phyloP scores from a whole-genome alignment of 1,140 invertebrate species.

The Microplitis mediator region DNA sequence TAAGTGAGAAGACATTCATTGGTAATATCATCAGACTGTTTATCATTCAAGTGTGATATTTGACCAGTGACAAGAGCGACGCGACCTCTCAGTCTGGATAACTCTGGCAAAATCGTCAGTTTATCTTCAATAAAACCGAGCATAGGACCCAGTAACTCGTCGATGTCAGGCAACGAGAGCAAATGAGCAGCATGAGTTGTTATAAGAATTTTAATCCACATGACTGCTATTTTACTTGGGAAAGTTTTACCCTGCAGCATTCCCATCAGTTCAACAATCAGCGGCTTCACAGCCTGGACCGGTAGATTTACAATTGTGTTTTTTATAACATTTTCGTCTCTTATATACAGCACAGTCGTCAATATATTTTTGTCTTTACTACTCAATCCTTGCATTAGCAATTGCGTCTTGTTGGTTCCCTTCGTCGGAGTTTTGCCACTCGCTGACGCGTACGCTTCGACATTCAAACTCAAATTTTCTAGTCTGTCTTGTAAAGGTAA shows the following conservation, averaged over 20 bases:
- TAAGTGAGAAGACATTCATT: conserved; percentile 63
- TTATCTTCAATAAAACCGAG: conserved; percentile 68
- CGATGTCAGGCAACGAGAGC: conserved; percentile 65
- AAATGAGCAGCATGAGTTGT: conserved; percentile 68
- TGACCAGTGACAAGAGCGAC: conserved; percentile 66
- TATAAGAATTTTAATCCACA: conserved; percentile 66
- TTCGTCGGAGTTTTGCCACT: conserved; percentile 55
- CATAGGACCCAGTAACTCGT: conserved; percentile 64
- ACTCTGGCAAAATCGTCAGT: conserved; percentile 61
- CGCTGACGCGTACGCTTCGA: conserved; percentile 57
- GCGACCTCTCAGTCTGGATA: conserved; percentile 65
- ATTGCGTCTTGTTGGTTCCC: conserved; percentile 72
- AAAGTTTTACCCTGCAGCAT: conserved; percentile 68
- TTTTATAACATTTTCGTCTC: conserved; percentile 65
- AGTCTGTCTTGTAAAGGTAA: conserved; percentile 77
- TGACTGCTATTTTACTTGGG: conserved; percentile 63
- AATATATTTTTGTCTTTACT: conserved; percentile 75
- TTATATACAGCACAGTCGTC: conserved; percentile 63
- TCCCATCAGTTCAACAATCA: conserved; percentile 68
- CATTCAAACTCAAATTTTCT: conserved; percentile 70
- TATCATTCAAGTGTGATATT: conserved; percentile 56
- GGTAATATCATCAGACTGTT: conserved; percentile 53
- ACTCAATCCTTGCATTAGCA: conserved; percentile 77
- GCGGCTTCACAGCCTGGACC: conserved; percentile 66
- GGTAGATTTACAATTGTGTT: conserved; percentile 70